Base-by-base conservation (phyloP, 2,113 vertebrate genomes). In the Dipodomys stephensi region DNA sequence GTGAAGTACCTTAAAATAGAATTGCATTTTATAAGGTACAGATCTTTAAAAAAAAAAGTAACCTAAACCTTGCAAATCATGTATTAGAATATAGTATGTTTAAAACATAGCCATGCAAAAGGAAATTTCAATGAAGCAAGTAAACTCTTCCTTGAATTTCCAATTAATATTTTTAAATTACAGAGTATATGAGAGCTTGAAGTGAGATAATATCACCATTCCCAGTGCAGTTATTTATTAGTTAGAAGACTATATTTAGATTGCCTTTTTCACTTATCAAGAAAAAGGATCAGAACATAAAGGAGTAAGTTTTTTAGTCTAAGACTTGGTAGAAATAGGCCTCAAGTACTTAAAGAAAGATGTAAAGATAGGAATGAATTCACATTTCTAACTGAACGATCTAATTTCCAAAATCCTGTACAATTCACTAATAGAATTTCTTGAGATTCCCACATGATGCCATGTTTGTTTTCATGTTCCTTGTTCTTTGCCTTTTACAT, bases 271-370 rank as follows among this genome's bases (percentile, higher is more conserved):
- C 10, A 84, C 20, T 83, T 92, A 73, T 15, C 60, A 92, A 89
- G 83, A 96, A 77, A 96, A 95, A 78, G 83, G 20, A 92, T 86
- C 60, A 90, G 74, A 95, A 78, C 27, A 83, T 90, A 87, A 92
- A 93, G 32, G 9, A 95, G 87, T 72, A 25, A 23, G 4, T 88
- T 49, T 96, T 96, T 77, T 87, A 80, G 88, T 39, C 23, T 65
- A 83, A 88, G 90, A 79, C 32, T 68, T 25, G 68, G 84, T 30
- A 46, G 30, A 79, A 78, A 88, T 78, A 72, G 77, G 73, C 30
- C n/a, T 92, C 57, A 62, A 73, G 46, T 71, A 62, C 35, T 84
- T 92, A 68, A 96, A 94, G n/a, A 80, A 93, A 60, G 6, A 32
- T 90, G 62, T 78, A 85, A 92, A 96, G 74, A 73, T 32, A 90